These are phyloP conservation scores for Morpho helenor DNA, from an alignment of 2,888 invertebrate species.

Conservation along the genomic window DNA sequence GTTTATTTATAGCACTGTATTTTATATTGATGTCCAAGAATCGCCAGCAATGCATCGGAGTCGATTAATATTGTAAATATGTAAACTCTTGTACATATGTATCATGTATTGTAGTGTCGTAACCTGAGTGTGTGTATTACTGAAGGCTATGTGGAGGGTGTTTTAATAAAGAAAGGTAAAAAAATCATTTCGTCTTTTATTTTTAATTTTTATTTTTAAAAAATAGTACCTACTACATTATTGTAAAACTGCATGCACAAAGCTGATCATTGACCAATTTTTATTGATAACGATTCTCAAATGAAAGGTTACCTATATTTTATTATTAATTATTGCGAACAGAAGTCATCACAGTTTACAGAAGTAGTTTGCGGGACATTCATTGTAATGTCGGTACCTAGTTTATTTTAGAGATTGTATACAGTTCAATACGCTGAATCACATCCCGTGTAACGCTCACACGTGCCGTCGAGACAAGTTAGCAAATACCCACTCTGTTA, in stretches of 20 bases:
- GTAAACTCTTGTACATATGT: slow-evolving; percentile 55
- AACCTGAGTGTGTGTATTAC: slow-evolving; percentile 62
- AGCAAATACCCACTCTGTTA: too few species aligned
- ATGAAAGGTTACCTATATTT: too few species aligned
- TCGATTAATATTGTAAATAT: slow-evolving; percentile 43
- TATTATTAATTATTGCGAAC: too few species aligned
- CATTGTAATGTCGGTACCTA: neutral
- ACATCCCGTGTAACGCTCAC: neutral
- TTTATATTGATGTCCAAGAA: slow-evolving; percentile 29
- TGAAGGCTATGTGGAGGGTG: slow-evolving; percentile 67
- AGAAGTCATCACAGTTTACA: too few species aligned
- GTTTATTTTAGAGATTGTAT: neutral
- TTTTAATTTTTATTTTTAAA: slow-evolving; percentile 14
- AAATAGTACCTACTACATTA: neutral
- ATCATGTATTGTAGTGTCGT: slow-evolving; percentile 53
- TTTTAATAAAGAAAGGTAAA: slow-evolving; percentile 72
- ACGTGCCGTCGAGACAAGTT: too few species aligned
- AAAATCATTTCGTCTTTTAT: slow-evolving; percentile 40
- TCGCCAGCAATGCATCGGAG: slow-evolving; percentile 15
- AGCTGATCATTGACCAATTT: too few species aligned
- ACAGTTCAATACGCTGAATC: slow-evolving; percentile 1
- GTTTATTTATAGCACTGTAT: slow-evolving; percentile 28
- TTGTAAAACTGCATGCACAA: too few species aligned
- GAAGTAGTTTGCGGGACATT: neutral
- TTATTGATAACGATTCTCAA: too few species aligned